Evolutionary conservation across 2,888 invertebrate species (phyloP).

Genomic region (Pterostichus niger): DNA sequence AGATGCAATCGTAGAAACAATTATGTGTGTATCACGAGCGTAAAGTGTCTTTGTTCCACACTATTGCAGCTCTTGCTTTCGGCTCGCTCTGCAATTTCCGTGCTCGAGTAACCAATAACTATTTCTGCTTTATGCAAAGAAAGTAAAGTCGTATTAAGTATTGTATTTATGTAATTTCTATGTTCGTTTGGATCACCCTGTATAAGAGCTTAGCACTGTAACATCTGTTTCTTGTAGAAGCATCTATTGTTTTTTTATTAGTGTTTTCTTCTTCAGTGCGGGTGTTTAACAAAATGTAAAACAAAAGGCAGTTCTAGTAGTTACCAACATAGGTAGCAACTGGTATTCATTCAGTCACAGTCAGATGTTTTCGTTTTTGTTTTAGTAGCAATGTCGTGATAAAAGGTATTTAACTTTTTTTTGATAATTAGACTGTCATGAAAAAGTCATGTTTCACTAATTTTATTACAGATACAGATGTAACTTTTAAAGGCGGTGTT

Average conservation of each 20-base stretch:
- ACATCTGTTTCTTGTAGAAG: slow-evolving; percentile 29
- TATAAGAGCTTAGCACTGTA: neutral
- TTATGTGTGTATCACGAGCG: too few species aligned
- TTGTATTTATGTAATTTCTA: too few species aligned
- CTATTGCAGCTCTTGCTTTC: too few species aligned
- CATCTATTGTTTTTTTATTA: slow-evolving; percentile 10
- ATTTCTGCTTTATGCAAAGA: too few species aligned
- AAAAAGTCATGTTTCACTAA: slow-evolving; percentile 33
- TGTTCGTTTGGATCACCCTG: too few species aligned
- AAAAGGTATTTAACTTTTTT: slow-evolving; percentile 57
- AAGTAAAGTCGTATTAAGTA: too few species aligned
- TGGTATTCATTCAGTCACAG: slow-evolving; percentile 42
- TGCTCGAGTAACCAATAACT: too few species aligned
- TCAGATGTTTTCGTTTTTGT: slow-evolving; percentile 18
- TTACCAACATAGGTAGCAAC: slow-evolving; percentile 30
- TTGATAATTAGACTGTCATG: slow-evolving; percentile 44
- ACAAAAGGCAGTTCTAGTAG: slow-evolving; percentile 24
- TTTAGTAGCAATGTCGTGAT: slow-evolving; percentile 49
- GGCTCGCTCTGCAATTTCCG: too few species aligned
- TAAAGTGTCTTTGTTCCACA: too few species aligned
- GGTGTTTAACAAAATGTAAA: slow-evolving; percentile 26
- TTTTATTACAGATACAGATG: slow-evolving; percentile 57
- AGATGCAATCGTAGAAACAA: too few species aligned
- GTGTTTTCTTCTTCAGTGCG: neutral
- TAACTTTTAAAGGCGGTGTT: slow-evolving; percentile 40